These are phyloP conservation scores for Eupristina koningsbergeri DNA, from an alignment of 1,140 invertebrate genomes.

Conservation along the genomic window DNA sequence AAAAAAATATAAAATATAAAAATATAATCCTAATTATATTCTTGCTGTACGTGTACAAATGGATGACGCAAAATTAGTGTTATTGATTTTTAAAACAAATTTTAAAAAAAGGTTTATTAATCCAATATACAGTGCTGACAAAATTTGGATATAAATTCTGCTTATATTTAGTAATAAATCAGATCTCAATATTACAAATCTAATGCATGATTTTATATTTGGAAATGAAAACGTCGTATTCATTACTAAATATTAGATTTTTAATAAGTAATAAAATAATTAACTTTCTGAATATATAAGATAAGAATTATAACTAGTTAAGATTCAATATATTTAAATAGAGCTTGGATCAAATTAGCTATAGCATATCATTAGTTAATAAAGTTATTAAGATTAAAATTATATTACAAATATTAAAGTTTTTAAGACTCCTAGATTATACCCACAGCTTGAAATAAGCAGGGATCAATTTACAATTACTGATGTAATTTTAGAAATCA, in stretches of 20 bases:
- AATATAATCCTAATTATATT: background rate
- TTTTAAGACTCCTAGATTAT: background rate
- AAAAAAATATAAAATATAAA: background rate
- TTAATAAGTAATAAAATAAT: conserved; percentile 4
- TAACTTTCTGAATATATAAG: background rate
- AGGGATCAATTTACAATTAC: conserved; percentile 1
- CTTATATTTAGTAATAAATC: background rate
- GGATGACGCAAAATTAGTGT: background rate
- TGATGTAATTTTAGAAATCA: background rate
- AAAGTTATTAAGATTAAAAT: background rate
- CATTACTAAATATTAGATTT: background rate
- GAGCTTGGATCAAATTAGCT: too few relatives aligned
- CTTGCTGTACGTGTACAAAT: background rate
- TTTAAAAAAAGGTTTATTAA: background rate
- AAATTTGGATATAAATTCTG: background rate
- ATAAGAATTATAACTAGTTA: background rate
- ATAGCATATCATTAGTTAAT: background rate
- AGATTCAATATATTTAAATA: too few relatives aligned
- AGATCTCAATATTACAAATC: background rate
- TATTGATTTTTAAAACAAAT: background rate
- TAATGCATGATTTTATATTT: background rate
- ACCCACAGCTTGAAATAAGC: background rate
- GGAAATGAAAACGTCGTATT: background rate
- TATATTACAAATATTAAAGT: background rate
- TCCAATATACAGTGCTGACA: too few relatives aligned